Conservation (phyloP, 2,797 vertebrate species). For the Naso thynnoides region DNA sequence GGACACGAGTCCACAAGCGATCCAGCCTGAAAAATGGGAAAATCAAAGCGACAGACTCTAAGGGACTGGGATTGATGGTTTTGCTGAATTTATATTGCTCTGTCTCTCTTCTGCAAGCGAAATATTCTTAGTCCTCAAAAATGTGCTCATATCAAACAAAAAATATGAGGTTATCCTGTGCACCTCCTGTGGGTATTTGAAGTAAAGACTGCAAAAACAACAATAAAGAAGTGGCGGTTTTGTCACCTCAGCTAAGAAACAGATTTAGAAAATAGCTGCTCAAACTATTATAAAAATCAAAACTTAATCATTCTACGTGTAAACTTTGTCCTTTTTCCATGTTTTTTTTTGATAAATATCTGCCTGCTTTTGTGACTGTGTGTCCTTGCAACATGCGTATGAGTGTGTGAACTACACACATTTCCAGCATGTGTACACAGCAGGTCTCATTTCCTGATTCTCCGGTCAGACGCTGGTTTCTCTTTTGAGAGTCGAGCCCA, state of each 20-base stretch:
- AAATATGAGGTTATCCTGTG: not conserved
- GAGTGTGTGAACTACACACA: conserved; percentile 77
- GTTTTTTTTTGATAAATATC: not conserved
- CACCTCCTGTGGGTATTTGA: too few species aligned
- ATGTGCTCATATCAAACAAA: not conserved
- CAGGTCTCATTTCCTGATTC: conserved; percentile 86
- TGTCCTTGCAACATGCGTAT: conserved; percentile 48
- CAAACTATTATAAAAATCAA: not conserved
- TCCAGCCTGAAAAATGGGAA: conserved; percentile 17
- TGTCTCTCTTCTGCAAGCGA: not conserved
- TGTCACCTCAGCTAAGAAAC: not conserved
- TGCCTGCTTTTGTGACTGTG: conserved; percentile 24
- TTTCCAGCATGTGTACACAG: conserved; percentile 84
- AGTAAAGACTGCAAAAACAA: too few species aligned
- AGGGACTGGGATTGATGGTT: not conserved
- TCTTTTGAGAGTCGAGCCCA: conserved; percentile 83
- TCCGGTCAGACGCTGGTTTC: conserved; percentile 71
- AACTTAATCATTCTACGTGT: not conserved
- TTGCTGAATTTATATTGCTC: not conserved
- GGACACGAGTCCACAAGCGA: conserved; percentile 24
- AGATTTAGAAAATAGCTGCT: not conserved
- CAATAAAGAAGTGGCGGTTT: not conserved
- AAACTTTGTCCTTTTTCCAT: too few species aligned
- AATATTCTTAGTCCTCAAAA: not conserved
- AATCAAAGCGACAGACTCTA: not conserved